These are phyloP conservation scores for Merodon equestris DNA, from an alignment of 2,888 invertebrate genomes.

Conservation along the genomic window DNA sequence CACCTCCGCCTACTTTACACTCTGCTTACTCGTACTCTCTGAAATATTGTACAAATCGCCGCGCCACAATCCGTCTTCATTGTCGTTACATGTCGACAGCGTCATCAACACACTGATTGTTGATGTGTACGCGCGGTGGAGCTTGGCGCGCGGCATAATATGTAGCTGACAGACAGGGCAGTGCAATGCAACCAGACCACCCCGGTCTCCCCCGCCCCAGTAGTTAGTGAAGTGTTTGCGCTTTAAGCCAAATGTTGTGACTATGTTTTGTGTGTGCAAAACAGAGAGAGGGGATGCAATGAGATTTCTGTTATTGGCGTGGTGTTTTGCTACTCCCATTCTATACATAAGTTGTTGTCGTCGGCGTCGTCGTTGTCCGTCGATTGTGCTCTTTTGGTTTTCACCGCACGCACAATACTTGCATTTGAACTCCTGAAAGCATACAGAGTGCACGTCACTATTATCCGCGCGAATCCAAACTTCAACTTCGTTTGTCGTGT, in stretches of 20 bases:
- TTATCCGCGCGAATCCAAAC: constrained; percentile 49
- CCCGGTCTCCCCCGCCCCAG: no score
- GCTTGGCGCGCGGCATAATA: not conserved
- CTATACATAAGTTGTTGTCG: constrained; percentile 57
- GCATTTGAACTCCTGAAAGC: constrained; percentile 65
- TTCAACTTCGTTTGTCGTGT: constrained; percentile 35
- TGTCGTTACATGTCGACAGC: constrained; percentile 26
- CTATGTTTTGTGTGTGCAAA: constrained; percentile 36
- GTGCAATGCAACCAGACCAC: constrained; percentile 39
- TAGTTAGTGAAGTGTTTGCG: constrained; percentile 22
- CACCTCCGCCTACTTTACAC: constrained; percentile 49
- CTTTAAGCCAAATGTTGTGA: not conserved
- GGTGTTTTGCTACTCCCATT: constrained; percentile 69
- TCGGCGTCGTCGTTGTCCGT: constrained; percentile 22
- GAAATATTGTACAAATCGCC: constrained; percentile 31
- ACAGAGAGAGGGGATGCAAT: constrained; percentile 47
- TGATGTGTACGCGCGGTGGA: no score
- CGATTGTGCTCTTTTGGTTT: constrained; percentile 58
- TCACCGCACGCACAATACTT: constrained; percentile 62
- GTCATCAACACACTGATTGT: not conserved
- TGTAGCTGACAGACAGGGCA: constrained; percentile 32
- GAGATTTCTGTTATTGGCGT: constrained; percentile 67
- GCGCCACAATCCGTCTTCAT: constrained; percentile 43
- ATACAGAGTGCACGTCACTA: constrained; percentile 63
- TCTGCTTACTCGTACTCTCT: constrained; percentile 45